Base-by-base conservation (phyloP, 1,140 invertebrate genomes). In the Acromyrmex charruanus region DNA sequence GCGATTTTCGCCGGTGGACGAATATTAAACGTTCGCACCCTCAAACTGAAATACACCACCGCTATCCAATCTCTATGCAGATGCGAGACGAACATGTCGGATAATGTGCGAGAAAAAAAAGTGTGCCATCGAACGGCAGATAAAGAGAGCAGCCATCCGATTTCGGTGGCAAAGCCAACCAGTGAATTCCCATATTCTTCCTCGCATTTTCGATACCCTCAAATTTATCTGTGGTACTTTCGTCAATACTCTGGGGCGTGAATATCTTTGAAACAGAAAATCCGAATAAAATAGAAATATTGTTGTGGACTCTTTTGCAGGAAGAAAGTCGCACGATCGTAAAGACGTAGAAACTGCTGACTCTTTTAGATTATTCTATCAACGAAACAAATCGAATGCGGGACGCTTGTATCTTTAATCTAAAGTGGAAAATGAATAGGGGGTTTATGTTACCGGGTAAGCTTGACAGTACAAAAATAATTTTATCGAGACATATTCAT, bases 51-150 rank as follows among this genome's bases (percentile, higher is more conserved):
- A 68, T 81, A 79, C 55, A 39, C n/a, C 61, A 49, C n/a, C n/a
- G 51, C 28, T 39, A 88, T 88, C 86, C 91, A 89, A 92, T 92
- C 82, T 92, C 87, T 91, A 92, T 92, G 90, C 87, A 91, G 92
- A 91, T 91, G 81, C 63, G 75, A 84, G 72, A 88, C 75, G 77
- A 66, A 39, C 25, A 25, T 35, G 58, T 51, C 49, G 49, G 25
- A 61, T 68, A 25, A 18, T 25, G 53, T 1, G 49, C 16, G 31
- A 12, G 31, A 39, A 16, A 82, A 75, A 75, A 84, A 49, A 75
- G 18, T 51, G n/a, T 49, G 55, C 80, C 69, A 18, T 51, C 39
- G 55, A 75, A 84, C 39, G 55, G 28, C 80, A 75, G 69, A 84
- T 84, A 74, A 84, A 84, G 69, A 25, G 69, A 75, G 80, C 80